Percentiles rank a stretch among this genome's conserved stretches.
Evolutionary conservation across 1,140 invertebrate genomes (phyloP).

Genomic region (Metopolophium dirhodum): DNA sequence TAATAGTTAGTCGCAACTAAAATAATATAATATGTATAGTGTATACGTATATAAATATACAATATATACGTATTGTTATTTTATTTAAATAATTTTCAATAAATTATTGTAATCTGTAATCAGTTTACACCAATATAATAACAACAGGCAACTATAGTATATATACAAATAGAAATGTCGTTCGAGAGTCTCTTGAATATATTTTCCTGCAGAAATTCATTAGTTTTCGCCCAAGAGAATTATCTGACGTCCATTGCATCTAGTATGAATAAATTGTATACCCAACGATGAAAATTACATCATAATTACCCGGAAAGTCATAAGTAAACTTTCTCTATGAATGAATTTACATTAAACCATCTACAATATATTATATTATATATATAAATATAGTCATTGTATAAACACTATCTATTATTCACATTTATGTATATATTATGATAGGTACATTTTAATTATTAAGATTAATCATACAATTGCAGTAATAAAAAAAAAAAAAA

Average conservation of each 20-base stretch:
- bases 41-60: too few relatives aligned
- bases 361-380: neutral
- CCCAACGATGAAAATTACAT: neutral
- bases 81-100: neutral
- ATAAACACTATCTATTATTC: neutral
- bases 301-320: conserved; percentile 1
- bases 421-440: neutral
- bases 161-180: neutral
- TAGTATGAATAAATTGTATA: neutral
- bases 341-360: conserved; percentile 3
- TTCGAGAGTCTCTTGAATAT: neutral
- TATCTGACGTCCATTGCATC: neutral
- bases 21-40: neutral
- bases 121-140: neutral
- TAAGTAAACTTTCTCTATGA: neutral
- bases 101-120: neutral
- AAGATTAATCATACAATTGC: neutral
- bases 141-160: neutral
- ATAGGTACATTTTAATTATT: neutral
- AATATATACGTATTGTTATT: too few relatives aligned
- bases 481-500: neutral
- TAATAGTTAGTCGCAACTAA: neutral
- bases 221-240: neutral
- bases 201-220: neutral
- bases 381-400: neutral